These are phyloP conservation scores for Leptatherina wallacei DNA, from an alignment of 2,797 vertebrate genomes.

Conservation along the genomic window DNA sequence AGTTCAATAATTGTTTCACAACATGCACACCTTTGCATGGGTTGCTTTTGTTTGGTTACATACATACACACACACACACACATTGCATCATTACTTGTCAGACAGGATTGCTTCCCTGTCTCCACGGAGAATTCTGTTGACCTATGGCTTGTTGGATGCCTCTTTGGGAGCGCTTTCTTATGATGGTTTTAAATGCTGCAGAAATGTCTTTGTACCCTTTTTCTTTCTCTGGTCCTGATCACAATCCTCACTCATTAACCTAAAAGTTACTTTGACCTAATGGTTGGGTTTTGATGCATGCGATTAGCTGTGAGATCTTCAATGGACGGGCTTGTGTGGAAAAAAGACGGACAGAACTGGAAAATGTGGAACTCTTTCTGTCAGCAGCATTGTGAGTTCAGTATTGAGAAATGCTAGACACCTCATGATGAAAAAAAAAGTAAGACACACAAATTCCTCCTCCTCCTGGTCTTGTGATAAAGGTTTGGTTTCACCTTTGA, in stretches of 20 bases:
- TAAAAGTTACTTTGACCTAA: neutral
- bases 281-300: neutral
- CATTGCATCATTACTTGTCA: no score
- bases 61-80: no score
- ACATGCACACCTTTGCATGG: neutral
- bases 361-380: neutral
- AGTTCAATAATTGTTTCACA: neutral
- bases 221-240: neutral
- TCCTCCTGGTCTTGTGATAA: conserved; percentile 30
- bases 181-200: neutral
- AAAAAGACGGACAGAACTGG: neutral
- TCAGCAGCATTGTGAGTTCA: neutral
- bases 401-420: conserved; percentile 13
- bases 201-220: neutral
- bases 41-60: no score
- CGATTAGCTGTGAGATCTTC: neutral
- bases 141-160: neutral
- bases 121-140: neutral
- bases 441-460: neutral
- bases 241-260: neutral
- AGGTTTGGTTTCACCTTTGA: conserved; percentile 48
- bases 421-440: conserved; percentile 11
- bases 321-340: no score
- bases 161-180: neutral
- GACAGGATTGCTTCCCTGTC: neutral